Evolutionary conservation across 1,140 invertebrate species (phyloP), one percentile per base, ranked within the genome.

Genomic region (Sinonovacula constricta): DNA sequence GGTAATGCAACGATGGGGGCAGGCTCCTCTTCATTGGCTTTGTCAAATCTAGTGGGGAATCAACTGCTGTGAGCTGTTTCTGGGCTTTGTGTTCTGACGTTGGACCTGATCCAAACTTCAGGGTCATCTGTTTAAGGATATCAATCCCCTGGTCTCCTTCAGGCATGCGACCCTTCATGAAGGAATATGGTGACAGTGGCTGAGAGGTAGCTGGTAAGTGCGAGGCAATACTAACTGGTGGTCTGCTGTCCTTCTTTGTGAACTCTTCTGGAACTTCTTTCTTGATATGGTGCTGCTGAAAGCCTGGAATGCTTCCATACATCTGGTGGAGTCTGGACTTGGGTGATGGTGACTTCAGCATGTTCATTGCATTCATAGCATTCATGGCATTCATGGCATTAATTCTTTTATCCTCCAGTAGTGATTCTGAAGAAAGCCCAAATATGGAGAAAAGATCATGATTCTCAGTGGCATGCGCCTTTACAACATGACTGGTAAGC

Each of bases 401-500:
- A 5, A 78, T 53, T 75, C 60, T 74, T 36, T 79, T 79, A 26
- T 91, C 89, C 28, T 88, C 82, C 15, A 87, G 76, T 18, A 90
- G 74, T 26, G 86, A 69, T 60, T 89, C 86, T 4, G 87, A 84
- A 18, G 84, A 86, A 39, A 89, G 83, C 1, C 87, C 85, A 78
- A 87, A 89, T 53, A 87, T 82, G n/a, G 83, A 88, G 53, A 88
- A 87, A 18, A 91, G 78, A 53, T 92, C 88, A 67, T 88, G 82
- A 45, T 92, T 89, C 67, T 91, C 91, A 5, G 86, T 68, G 0
- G 90, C 91, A 74, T 93, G 92, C 4, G 89, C 82, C 65, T 87
- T 86, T 56, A 92, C 74, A 60, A 92, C 83, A 81, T 93, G 92
- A 33, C 88, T 84, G 7, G 84, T 85, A 31, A 92, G 89, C 4